A percentile compares a stretch with the other conserved stretches of the same genome.
Conservation (phyloP, 2,888 invertebrate species). For the Stegana nigrithorax region DNA sequence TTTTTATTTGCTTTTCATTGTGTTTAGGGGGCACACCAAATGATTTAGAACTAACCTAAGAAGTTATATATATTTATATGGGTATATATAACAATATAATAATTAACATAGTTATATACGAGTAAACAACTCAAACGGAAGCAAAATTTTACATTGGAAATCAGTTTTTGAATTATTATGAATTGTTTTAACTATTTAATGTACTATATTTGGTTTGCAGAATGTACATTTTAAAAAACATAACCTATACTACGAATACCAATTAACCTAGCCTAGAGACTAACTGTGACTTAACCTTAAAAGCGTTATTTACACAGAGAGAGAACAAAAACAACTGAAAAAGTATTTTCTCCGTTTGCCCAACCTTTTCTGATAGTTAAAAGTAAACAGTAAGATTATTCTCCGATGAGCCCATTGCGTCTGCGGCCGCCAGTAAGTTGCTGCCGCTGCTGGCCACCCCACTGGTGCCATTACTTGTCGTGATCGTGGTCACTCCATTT, state of each 20-base stretch:
- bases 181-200: too few relatives aligned
- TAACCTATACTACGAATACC: background rate
- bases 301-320: too few relatives aligned
- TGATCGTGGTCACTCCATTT: conserved; percentile 33
- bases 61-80: conserved; percentile 1
- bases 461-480: conserved; percentile 32
- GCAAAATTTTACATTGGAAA: conserved; percentile 55
- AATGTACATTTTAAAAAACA: conserved; percentile 42
- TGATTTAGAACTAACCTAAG: background rate
- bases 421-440: conserved; percentile 60
- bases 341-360: too few relatives aligned
- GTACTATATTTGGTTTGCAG: conserved; percentile 58
- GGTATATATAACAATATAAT: too few relatives aligned
- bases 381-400: conserved; percentile 74
- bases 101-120: background rate
- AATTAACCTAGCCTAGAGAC: too few relatives aligned
- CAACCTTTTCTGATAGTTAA: too few relatives aligned
- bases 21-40: too few relatives aligned
- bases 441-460: conserved; percentile 42
- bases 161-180: too few relatives aligned
- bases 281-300: too few relatives aligned
- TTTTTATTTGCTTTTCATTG: too few relatives aligned
- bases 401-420: conserved; percentile 69
- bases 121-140: conserved; percentile 34
- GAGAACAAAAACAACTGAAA: too few relatives aligned